These are phyloP conservation scores for Leptinotarsa defecta DNA, from an alignment of 1,140 invertebrate genomes.

Conservation along the genomic window DNA sequence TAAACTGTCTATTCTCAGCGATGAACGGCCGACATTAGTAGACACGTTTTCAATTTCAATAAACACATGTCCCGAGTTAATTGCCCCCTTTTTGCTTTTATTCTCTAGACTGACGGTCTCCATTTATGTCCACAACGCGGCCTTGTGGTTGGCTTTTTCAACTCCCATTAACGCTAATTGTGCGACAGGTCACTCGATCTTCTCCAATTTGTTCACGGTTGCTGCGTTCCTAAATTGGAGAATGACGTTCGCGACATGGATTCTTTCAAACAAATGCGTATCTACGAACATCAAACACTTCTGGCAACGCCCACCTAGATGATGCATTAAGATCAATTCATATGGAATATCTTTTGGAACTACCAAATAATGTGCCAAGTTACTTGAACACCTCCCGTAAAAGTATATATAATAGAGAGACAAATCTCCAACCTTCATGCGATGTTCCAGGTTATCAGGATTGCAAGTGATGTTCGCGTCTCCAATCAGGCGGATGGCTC, in stretches of 20 bases:
- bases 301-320: no score
- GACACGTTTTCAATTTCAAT: background rate
- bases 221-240: background rate
- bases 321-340: no score
- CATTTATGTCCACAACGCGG: constrained; percentile 5
- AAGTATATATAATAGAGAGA: no score
- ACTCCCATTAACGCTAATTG: constrained; percentile 32
- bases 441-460: no score
- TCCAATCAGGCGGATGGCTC: no score
- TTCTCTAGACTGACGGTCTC: constrained; percentile 32
- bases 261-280: background rate
- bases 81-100: constrained; percentile 39
- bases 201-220: background rate
- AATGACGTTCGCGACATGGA: background rate
- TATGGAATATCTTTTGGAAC: no score
- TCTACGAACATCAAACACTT: background rate
- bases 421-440: no score
- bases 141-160: constrained; percentile 17
- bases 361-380: no score
- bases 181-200: constrained; percentile 2
- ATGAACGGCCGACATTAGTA: no score
- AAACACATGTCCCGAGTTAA: constrained; percentile 21
- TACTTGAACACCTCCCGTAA: no score
- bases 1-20: no score
- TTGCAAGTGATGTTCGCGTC: no score